Base-by-base conservation (phyloP, 2,888 invertebrate genomes). In the Andrena trimmerana region DNA sequence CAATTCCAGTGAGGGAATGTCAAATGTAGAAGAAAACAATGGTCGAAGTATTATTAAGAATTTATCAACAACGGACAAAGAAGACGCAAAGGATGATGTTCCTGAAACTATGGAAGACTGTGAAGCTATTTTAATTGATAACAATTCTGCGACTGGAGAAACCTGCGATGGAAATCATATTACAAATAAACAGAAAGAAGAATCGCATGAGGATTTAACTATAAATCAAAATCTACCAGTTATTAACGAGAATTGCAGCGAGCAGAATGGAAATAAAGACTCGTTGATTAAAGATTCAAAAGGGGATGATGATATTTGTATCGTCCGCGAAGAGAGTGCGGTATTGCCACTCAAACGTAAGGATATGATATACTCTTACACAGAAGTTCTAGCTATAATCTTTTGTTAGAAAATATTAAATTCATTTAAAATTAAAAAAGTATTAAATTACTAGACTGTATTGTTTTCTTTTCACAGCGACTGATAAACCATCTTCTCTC, bases 401-500 rank as follows among this genome's bases (percentile, higher is more conserved):
- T 2, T 59, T 2, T 36, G 36, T n/a, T 6, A 16, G 8, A 78
- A 20, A 2, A 1, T 27, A 65, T 33, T 63, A 6, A 29, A 20
- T 20, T 20, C 20, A 20, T 20, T 20, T 20, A 20, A 20, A 20
- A 20, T 20, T 20, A 20, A 20, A 20, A 20, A 20, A 20, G 20
- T 20, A 20, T 0, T 20, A 20, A 20, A 20, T 20, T 20, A 20
- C 0, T 20, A 20, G 20, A 68, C 29, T 67, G 31, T 54, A 8
- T 75, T 10, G 10, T 67, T 33, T 27, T 33, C 33, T 65, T 63
- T 71, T 57, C 10, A 60, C 20, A 86, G 81, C 65, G 27, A 54
- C 8, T 50, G 59, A 42, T 27, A 70, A 52, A 59, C 20, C 33
- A 24, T 87, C 86, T 33, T 86, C 90, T 31, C 86, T 92, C 2